Conservation (phyloP, 2,888 invertebrate genomes). For the Lithophane ornitopus region DNA sequence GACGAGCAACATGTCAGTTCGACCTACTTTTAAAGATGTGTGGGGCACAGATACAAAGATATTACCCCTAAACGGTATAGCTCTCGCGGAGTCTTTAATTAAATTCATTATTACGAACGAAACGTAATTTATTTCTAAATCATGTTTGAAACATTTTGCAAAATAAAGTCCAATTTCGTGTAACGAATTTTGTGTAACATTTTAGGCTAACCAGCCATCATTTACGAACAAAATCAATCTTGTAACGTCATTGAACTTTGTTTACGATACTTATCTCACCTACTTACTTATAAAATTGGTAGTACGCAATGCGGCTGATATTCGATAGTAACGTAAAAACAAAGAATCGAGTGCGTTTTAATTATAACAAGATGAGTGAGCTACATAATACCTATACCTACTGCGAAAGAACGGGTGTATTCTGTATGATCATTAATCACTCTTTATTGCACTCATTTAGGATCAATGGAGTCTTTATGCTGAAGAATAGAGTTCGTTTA, state of each 20-base stretch:
- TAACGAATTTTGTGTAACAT: constrained; percentile 1
- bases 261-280: constrained; percentile 54
- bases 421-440: constrained; percentile 81
- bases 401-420: constrained; percentile 71
- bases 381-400: constrained; percentile 45
- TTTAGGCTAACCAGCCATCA: neutral
- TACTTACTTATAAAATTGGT: constrained; percentile 52
- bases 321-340: constrained; percentile 49
- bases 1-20: constrained; percentile 78
- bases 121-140: constrained; percentile 25
- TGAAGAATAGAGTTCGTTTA: constrained; percentile 76
- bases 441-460: constrained; percentile 80
- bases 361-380: constrained; percentile 67
- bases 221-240: constrained; percentile 33
- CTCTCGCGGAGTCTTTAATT: constrained; percentile 34
- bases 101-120: constrained; percentile 40
- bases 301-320: constrained; percentile 59
- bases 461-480: constrained; percentile 82
- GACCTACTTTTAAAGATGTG: constrained; percentile 74
- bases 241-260: constrained; percentile 56
- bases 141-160: constrained; percentile 6
- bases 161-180: neutral
- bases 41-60: constrained; percentile 38
- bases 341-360: constrained; percentile 55
- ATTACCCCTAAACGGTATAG: constrained; percentile 21